phyloP scores from a whole-genome alignment of 2,888 invertebrate genomes.

The Sesia bembeciformis region DNA sequence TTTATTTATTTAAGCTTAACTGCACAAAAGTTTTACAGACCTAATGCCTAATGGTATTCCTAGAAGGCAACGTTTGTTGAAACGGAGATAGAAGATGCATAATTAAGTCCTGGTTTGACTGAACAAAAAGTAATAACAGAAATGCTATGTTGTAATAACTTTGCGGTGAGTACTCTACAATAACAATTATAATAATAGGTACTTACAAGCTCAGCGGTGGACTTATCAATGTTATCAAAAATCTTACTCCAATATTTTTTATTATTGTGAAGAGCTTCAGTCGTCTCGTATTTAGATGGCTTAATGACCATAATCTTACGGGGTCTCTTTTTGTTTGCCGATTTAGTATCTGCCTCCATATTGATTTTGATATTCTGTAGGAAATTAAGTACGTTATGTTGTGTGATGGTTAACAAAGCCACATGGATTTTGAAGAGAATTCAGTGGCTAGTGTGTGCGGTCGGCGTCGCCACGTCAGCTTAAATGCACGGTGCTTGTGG shows the following conservation, averaged over 20 bases:
- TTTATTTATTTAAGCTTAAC: too few relatives aligned
- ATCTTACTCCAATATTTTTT: conserved; percentile 50
- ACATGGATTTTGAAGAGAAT: neutral
- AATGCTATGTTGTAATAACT: too few relatives aligned
- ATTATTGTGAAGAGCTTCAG: conserved; percentile 36
- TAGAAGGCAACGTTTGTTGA: too few relatives aligned
- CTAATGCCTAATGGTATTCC: too few relatives aligned
- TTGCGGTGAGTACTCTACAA: too few relatives aligned
- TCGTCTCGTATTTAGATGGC: conserved; percentile 36
- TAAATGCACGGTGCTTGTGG: neutral
- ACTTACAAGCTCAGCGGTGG: conserved; percentile 25
- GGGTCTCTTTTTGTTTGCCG: conserved; percentile 18
- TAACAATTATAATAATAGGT: neutral
- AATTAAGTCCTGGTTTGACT: neutral
- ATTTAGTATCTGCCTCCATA: too few relatives aligned
- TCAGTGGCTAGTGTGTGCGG: neutral
- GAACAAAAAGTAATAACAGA: neutral
- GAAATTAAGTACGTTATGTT: neutral
- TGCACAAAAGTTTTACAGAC: too few relatives aligned
- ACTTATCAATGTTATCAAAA: conserved; percentile 31
- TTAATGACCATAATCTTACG: conserved; percentile 39
- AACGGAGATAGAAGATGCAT: too few relatives aligned
- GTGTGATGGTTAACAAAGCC: neutral
- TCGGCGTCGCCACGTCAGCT: neutral
- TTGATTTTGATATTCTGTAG: too few relatives aligned